Evolutionary conservation across 2,113 vertebrate species (phyloP).

Genomic region (Dendrocopos noguchii): DNA sequence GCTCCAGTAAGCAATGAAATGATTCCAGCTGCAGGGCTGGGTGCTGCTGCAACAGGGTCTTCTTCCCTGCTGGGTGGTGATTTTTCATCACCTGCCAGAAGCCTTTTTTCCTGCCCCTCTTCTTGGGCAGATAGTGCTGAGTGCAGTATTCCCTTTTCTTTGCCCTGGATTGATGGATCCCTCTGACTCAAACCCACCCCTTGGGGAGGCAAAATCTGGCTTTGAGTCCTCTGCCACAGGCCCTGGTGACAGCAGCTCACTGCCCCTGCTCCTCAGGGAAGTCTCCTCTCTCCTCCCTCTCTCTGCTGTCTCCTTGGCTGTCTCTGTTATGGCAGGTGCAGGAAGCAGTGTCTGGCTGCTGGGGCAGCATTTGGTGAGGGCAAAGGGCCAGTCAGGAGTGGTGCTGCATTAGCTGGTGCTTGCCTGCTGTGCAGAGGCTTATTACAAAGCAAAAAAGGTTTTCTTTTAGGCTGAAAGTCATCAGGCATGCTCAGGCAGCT

Average conservation of each 20-base stretch:
- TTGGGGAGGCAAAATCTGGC: not conserved
- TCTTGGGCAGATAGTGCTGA: rapidly evolving
- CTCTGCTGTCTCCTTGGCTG: rapidly evolving
- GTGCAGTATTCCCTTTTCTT: not conserved
- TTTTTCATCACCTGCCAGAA: not conserved
- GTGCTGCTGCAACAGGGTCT: not conserved
- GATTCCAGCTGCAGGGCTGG: not conserved
- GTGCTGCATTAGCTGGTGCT: not conserved
- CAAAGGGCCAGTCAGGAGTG: not conserved
- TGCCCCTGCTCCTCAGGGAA: not conserved
- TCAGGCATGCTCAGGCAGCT: not conserved
- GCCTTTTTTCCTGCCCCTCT: not conserved
- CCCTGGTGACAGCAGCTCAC: not conserved
- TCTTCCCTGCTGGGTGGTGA: not conserved
- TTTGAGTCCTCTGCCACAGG: not conserved
- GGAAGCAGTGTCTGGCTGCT: not conserved
- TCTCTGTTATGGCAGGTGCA: not conserved
- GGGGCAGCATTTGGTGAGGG: not conserved
- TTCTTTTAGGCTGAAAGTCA: not conserved
- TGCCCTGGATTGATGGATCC: not conserved
- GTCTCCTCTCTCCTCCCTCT: rapidly evolving
- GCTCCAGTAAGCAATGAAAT: rapidly evolving
- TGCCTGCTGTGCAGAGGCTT: constrained; percentile 15
- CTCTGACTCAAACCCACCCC: not conserved
- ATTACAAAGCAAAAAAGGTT: not conserved